Percentiles rank a stretch among this genome's conserved stretches.
These are phyloP conservation scores for Sylvicapra grimmia DNA, from an alignment of 2,113 vertebrate genomes.

Conservation along the genomic window DNA sequence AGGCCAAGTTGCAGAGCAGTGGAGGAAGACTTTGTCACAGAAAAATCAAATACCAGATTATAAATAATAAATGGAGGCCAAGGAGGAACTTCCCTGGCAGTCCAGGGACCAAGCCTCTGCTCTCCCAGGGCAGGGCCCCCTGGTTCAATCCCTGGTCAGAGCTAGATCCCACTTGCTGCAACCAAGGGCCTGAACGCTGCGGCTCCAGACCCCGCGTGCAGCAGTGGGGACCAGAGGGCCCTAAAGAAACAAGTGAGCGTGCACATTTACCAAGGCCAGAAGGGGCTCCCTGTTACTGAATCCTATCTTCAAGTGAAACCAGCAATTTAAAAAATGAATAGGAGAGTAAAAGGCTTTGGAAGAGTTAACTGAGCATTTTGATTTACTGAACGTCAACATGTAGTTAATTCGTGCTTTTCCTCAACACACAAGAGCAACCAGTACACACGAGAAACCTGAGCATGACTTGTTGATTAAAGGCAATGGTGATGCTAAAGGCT, in stretches of 20 bases:
- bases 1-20: too few species aligned
- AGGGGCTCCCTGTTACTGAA: neutral
- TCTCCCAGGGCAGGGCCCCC: too few species aligned
- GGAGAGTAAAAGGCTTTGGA: neutral
- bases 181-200: neutral
- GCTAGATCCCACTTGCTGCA: neutral
- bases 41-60: too few species aligned
- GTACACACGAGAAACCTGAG: neutral
- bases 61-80: too few species aligned
- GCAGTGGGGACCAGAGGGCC: neutral
- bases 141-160: neutral
- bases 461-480: neutral
- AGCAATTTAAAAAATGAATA: neutral
- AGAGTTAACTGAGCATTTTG: neutral
- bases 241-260: fast-evolving
- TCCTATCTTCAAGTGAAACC: neutral
- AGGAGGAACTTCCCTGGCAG: too few species aligned
- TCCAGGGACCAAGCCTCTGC: too few species aligned
- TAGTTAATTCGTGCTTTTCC: neutral
- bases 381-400: neutral
- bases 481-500: neutral
- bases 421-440: neutral
- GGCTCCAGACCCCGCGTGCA: fast-evolving
- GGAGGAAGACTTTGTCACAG: too few species aligned
- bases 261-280: fast-evolving